A percentile compares a stretch with the other conserved stretches of the same genome.
phyloP scores from a whole-genome alignment of 2,888 invertebrate species.

The Conops quadrifasciatus region DNA sequence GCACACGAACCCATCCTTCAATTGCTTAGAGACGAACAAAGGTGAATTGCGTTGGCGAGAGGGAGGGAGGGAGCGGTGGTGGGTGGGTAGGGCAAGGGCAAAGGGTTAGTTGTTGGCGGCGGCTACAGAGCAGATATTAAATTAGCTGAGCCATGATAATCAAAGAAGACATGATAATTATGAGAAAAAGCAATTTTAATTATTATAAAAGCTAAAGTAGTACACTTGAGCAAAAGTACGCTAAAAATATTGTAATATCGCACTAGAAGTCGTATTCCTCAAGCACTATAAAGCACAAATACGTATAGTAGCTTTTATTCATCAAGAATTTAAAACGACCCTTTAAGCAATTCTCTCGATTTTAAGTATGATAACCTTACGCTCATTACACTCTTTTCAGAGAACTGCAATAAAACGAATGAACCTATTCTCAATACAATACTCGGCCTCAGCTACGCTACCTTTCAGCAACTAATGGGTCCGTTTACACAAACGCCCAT shows the following conservation, averaged over 20 bases:
- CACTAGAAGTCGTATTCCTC: neutral
- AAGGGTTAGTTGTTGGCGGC: too few species aligned
- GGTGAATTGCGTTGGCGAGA: conserved; percentile 47
- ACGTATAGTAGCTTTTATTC: too few species aligned
- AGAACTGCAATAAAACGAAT: conserved; percentile 64
- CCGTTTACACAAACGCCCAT: conserved; percentile 65
- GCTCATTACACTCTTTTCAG: conserved; percentile 43
- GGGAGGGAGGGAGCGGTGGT: neutral
- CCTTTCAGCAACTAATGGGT: conserved; percentile 65
- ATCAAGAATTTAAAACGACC: neutral
- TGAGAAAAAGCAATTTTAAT: conserved; percentile 17
- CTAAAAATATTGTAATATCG: neutral
- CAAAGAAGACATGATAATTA: neutral
- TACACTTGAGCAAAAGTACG: neutral
- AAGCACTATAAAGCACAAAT: too few species aligned
- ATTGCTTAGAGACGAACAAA: conserved; percentile 63
- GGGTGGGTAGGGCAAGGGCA: neutral
- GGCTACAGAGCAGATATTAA: neutral
- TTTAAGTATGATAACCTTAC: too few species aligned
- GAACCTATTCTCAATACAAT: conserved; percentile 64
- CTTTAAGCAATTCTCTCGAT: too few species aligned
- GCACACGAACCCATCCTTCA: conserved; percentile 60
- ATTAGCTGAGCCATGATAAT: neutral
- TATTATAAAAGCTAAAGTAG: conserved; percentile 6
- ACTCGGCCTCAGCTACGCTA: conserved; percentile 63